Evolutionary conservation across 2,888 invertebrate genomes (phyloP), one percentile per base, ranked within the genome.

Genomic region (Diaphora mendica): DNA sequence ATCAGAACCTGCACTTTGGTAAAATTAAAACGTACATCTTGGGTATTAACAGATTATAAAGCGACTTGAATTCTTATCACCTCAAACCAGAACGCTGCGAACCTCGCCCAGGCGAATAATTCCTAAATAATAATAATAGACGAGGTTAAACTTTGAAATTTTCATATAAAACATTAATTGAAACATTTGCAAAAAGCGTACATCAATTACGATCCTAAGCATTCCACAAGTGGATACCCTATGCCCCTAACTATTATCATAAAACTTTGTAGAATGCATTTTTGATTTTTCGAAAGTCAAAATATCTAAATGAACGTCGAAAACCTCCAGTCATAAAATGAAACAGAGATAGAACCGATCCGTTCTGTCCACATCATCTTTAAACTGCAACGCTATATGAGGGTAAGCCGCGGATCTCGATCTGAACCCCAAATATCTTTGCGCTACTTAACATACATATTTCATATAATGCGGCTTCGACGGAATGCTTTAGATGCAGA

Each of bases 311-410:
- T 17, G 2, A 62, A 62, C 2, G 17, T 62, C 62, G 30, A 55
- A 69, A 30, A 44, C 26, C 51, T 51, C 35, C 42, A 35, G 26
- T 70, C 33, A 35, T 70, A 62, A 42, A 70, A 8, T 42, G 20
- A 30, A 33, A 33, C 33, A 48, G 11, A 17, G 17, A 33, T 48
- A 15, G 48, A 13, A 44, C 15, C n/a, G 48, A 70, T 70, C 64
- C 70, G 64, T 64, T 70, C n/a, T 26, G 70, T 64, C 70, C 64
- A 70, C 64, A 70, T 33, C 44, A 26, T 33, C 5, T 23, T 3
- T n/a, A 48, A 30, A 64, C 44, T 48, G 64, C 70, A n/a, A 3
- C 48, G 70, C 33, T 68, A 68, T 68, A 68, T 68, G 68, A 48
- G 15, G 1, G 48, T 70, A 62, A 70, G 70, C 23, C 44, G 64